Evolutionary conservation across 2,888 invertebrate species (phyloP), one percentile per base, ranked within the genome.

Genomic region (Meteorus cinctellus): DNA sequence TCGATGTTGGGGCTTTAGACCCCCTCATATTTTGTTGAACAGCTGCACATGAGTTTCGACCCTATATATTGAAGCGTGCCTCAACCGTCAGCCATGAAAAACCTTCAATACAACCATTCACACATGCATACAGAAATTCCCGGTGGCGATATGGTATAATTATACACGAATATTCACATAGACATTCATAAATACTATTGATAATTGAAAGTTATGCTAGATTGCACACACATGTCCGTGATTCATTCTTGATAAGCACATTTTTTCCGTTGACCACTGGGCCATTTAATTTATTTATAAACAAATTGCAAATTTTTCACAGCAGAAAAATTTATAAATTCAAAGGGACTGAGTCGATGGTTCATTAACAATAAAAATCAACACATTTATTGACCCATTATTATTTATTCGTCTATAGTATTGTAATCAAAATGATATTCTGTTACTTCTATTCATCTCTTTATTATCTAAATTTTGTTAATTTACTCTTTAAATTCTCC

Each of bases 41-140:
- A 55, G 55, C 55, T 55, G 55, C 55, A 55, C 19, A 55, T 19
- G n/a, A n/a, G n/a, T 55, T 55, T 24, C 19, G 19, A 55, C 55
- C 55, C 55, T 5, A 55, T 55, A 55, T 55, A 55, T 19, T 6
- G 55, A 55, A 19, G 19, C 55, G 55, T 55, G 55, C 55, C 19
- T 19, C 55, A 55, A 55, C 55, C 55, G 55, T 55, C 19, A 19
- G 48, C 55, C 8, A 55, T 55, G 19, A 55, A 55, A 41, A 55
- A 55, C 19, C 19, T 55, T 55, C 55, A 55, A 55, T 19, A 55
- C 55, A 55, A 55, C 55, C 55, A 55, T 55, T n/a, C 24, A 19
- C 19, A 55, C 55, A 55, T 5, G 19, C 55, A 55, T 19, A 10
- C 19, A 55, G 19, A 19, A 4, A 55, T 55, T 48, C n/a, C 1